A percentile compares a stretch with the other conserved stretches of the same genome.
These are phyloP conservation scores for Ivindomyrus marchei DNA, from an alignment of 2,113 vertebrate species.

Conservation along the genomic window DNA sequence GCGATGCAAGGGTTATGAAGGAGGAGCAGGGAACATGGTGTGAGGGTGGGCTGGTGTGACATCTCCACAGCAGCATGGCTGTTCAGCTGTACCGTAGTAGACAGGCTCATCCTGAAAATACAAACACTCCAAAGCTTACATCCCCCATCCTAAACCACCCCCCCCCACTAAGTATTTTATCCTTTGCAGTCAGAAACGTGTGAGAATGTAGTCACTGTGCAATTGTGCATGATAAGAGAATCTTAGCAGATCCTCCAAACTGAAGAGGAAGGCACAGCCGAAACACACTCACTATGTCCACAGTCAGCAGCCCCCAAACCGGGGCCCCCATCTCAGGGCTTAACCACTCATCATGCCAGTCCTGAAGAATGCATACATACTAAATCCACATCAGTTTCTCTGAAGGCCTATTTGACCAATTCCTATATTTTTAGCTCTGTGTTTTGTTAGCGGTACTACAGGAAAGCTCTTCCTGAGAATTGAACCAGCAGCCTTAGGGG, in stretches of 20 bases:
- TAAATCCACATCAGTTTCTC: not conserved
- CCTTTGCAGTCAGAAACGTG: slow-evolving; percentile 36
- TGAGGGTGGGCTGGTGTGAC: not conserved
- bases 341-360: not conserved
- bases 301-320: slow-evolving; percentile 14
- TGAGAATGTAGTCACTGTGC: slow-evolving; percentile 41
- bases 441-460: not conserved
- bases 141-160: not conserved
- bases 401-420: not conserved
- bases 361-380: not conserved
- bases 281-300: slow-evolving; percentile 36
- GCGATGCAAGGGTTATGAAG: not conserved
- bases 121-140: not conserved
- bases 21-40: not conserved
- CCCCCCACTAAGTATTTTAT: slow-evolving; percentile 43
- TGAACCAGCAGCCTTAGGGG: not conserved
- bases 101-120: not conserved
- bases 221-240: slow-evolving; percentile 42
- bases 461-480: not conserved
- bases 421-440: not conserved
- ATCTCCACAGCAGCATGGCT: not conserved
- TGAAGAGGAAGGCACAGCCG: not conserved
- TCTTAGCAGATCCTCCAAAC: not conserved
- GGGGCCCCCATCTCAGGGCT: not conserved
- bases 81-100: not conserved